Base-by-base conservation (phyloP, 2,797 vertebrate genomes). In the Fringilla coelebs region DNA sequence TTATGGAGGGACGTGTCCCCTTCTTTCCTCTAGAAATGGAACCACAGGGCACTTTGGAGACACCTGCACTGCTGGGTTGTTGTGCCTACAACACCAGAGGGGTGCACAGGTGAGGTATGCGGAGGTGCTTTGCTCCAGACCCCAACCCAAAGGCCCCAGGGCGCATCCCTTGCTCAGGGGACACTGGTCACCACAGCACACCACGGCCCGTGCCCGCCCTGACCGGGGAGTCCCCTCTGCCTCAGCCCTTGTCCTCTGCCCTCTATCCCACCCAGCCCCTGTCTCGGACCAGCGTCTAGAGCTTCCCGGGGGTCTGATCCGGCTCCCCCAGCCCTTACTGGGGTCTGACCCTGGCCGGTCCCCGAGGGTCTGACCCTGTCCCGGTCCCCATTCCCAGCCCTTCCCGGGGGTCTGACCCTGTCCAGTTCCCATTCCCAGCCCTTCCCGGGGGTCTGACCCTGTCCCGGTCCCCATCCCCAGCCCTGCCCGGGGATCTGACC, bases 31-130 rank as follows among this genome's bases (percentile, higher is more conserved):
- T 11, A 11, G 28, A 14, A 48, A 60, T 11, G 0, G 8, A 25
- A n/a, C 21, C 1, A 13, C 57, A 4, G 0, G 2, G 32, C 8
- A 18, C 19, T 49, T 1, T 8, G 7, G 17, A 51, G 11, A 11
- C 8, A 20, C 8, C 34, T 11, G 18, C 5, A 1, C 32, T 16
- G 57, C 8, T 3, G 0, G 55, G 17, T 9, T 41, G 36, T 1
- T 32, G 54, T 10, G 29, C 45, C 54, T 7, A 4, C 12, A n/a
- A 0, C 36, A 3, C 14, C 83, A 17, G 2, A 5, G 10, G 11
- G 17, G 4, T 14, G 36, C 62, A 20, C 2, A 15, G 6, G 32
- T 15, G 77, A 31, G 16, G 45, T 3, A 12, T 60, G 36, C 1
- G 0, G 8, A 26, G 26, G 1, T 6, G 31, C 10, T 78, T 16